A percentile compares a stretch with the other conserved stretches of the same genome.
Evolutionary conservation across 1,140 invertebrate genomes (phyloP).

Genomic region (Lasioglossum albipes): DNA sequence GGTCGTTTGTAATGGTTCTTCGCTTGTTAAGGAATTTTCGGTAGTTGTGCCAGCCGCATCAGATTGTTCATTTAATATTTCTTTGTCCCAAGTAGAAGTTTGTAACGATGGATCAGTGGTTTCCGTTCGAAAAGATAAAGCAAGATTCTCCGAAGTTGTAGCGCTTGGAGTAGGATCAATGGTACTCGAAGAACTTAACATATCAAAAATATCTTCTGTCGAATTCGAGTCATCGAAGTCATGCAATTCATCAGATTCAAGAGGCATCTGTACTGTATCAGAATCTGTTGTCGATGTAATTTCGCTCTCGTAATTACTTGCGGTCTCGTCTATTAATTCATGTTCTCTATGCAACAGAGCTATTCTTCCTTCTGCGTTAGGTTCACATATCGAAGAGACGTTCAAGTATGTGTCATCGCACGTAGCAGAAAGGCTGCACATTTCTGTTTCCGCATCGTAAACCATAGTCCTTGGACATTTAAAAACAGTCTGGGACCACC

Average conservation of each 20-base stretch:
- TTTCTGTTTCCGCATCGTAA: conserved; percentile 15
- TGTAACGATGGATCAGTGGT: neutral
- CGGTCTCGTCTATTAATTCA: neutral
- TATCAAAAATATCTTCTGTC: neutral
- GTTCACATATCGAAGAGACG: neutral
- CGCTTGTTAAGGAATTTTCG: neutral
- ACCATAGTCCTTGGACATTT: conserved; percentile 38
- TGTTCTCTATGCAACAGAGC: neutral
- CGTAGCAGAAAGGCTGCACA: conserved; percentile 4
- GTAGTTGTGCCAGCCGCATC: accelerated
- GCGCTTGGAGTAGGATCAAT: neutral
- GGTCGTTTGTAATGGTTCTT: neutral
- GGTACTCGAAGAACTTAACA: neutral
- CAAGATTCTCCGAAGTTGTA: neutral
- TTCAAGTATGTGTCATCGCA: neutral
- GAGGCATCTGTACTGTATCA: neutral
- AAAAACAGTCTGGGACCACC: conserved; percentile 23
- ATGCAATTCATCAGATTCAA: neutral
- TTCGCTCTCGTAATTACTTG: neutral
- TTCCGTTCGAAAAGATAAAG: neutral
- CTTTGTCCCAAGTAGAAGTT: neutral
- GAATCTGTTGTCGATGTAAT: neutral
- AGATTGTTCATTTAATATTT: neutral
- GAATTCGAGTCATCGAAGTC: neutral
- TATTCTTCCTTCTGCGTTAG: neutral